Evolutionary conservation across 1,140 invertebrate genomes (phyloP), one percentile per base, ranked within the genome.

Genomic region (Brachionus manjavacas): DNA sequence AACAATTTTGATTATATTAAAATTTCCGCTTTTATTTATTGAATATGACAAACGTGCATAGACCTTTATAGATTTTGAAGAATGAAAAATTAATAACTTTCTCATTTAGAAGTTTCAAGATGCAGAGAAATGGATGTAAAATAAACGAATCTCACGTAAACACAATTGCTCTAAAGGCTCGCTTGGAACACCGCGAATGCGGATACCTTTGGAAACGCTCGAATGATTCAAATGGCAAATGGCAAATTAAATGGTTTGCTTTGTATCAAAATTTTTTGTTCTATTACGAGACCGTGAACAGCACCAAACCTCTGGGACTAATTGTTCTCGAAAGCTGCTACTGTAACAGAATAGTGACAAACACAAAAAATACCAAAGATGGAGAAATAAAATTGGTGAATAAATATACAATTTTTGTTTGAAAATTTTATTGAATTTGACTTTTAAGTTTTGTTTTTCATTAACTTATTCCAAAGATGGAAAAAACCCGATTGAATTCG

Each of bases 241-340:
- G 83, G 83, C 49, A 52, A 11, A 41, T 76, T 9, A 84, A 76
- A 66, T 96, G 94, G 93, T 96, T 96, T 88, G 92, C 95, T 25
- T 91, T 97, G 3, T 96, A 96, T 88, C 95, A 96, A 92, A 97
- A 96, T 90, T 88, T 96, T 83, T 90, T 96, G 83, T 96, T 96
- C 89, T 96, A 96, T 89, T 96, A 94, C 88, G 95, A 97, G 86
- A 93, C 92, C 74, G 95, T 96, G 85, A 85, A 86, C n/a, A 86
- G 87, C 6, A 91, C 91, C 12, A 91, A 94, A 52, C 95, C 94
- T 0, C 94, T 93, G 0, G 95, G 95, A 0, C 92, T 96, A 2
- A 91, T 96, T 64, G 91, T 96, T 52, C 90, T 96, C 20, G 95
- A 97, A 88, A 95, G 95, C 1, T 95, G 94, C 86, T 96, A 95